These are phyloP conservation scores for Lasioglossum villosulum DNA, from an alignment of 2,888 invertebrate species.

Conservation along the genomic window DNA sequence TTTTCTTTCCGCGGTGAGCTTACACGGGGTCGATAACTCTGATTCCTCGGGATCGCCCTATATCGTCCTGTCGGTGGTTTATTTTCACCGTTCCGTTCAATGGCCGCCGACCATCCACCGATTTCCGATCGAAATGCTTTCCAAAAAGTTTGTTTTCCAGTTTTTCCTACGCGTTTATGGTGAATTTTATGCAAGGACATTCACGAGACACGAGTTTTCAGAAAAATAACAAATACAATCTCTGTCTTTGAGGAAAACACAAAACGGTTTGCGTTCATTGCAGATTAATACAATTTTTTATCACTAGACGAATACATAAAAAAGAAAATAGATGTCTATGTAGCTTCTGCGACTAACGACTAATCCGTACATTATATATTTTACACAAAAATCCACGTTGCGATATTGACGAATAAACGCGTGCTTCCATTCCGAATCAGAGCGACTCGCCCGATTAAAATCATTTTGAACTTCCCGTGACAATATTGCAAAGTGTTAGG, in stretches of 20 bases:
- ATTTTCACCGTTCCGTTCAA: slow-evolving; percentile 61
- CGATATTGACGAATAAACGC: background rate
- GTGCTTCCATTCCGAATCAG: background rate
- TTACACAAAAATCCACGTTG: background rate
- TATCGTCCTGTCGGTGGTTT: slow-evolving; percentile 55
- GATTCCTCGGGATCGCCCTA: slow-evolving; percentile 44
- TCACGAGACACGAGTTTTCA: too few relatives aligned
- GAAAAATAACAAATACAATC: too few relatives aligned
- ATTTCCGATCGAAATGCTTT: slow-evolving; percentile 59
- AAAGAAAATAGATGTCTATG: too few relatives aligned
- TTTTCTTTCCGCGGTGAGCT: slow-evolving; percentile 58
- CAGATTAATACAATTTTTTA: too few relatives aligned
- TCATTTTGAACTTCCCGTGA: background rate
- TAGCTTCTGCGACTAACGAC: background rate
- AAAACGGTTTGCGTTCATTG: too few relatives aligned
- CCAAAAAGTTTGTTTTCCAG: background rate
- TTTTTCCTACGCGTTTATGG: background rate
- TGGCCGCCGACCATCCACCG: slow-evolving; percentile 51
- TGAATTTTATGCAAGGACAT: background rate
- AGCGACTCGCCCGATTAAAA: background rate
- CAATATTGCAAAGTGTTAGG: background rate
- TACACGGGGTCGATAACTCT: slow-evolving; percentile 65
- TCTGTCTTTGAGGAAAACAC: too few relatives aligned
- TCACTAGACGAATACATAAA: too few relatives aligned
- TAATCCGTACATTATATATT: background rate